These are phyloP conservation scores for Ianthella basta DNA, from an alignment of 37 sponge, comb jelly and placozoan species.

Conservation along the genomic window DNA sequence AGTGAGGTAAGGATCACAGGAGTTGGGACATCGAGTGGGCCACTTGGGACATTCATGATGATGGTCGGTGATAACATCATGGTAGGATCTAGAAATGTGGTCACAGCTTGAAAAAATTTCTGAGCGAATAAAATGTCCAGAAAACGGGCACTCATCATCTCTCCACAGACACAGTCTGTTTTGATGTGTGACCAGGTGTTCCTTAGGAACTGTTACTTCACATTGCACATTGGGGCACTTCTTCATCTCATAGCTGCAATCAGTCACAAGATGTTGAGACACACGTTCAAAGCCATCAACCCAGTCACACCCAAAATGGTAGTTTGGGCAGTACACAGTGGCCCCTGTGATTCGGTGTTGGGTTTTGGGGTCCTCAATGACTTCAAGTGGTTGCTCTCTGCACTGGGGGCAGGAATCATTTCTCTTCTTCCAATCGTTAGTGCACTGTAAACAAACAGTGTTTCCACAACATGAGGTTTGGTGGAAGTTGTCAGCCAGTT, in stretches of 20 bases:
- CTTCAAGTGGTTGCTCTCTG: not conserved
- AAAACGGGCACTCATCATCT: too few species aligned
- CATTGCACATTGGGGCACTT: too few species aligned
- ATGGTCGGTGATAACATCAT: not conserved
- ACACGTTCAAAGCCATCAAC: not conserved
- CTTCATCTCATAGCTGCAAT: too few species aligned
- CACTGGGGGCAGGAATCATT: slow-evolving; percentile 14
- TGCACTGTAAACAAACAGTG: not conserved
- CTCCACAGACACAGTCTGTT: too few species aligned
- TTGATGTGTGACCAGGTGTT: too few species aligned
- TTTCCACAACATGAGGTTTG: slow-evolving; percentile 15
- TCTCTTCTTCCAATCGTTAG: not conserved
- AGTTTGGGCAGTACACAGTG: not conserved
- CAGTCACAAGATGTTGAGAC: too few species aligned
- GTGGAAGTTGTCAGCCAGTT: not conserved
- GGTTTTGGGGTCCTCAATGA: not conserved
- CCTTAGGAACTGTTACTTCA: too few species aligned
- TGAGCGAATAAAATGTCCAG: too few species aligned
- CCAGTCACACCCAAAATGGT: not conserved
- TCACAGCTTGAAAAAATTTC: too few species aligned
- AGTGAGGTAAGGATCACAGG: not conserved
- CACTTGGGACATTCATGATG: slow-evolving; percentile 8
- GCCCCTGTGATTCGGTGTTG: not conserved
- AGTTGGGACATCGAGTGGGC: slow-evolving; percentile 13
- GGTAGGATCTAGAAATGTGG: not conserved